Conservation (phyloP, 2,113 vertebrate genomes). For the Pseudorectes ferrugineus region DNA sequence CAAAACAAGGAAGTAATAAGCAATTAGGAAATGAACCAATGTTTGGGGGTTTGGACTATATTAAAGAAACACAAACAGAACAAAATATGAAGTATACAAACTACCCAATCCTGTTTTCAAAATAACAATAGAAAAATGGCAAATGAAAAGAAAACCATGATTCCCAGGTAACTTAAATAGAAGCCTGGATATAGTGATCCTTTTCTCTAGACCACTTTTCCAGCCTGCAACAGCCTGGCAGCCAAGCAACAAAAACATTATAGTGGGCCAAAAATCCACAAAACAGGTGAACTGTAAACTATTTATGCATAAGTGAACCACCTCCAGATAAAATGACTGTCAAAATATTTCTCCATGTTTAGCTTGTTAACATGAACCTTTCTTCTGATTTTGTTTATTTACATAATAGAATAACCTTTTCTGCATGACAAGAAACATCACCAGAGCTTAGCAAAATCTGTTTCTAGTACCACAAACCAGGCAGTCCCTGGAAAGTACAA, state of each 20-base stretch:
- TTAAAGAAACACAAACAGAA: not conserved
- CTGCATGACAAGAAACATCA: not conserved
- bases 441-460: not conserved
- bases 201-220: not conserved
- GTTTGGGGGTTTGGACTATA: not conserved
- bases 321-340: not conserved
- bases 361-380: not conserved
- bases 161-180: not conserved
- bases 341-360: not conserved
- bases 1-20: fast-evolving
- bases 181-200: not conserved
- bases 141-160: not conserved
- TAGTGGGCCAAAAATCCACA: not conserved
- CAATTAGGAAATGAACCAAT: not conserved
- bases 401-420: not conserved
- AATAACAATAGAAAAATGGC: not conserved
- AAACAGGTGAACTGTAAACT: not conserved
- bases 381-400: not conserved
- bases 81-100: not conserved
- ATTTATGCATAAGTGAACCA: not conserved
- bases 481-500: not conserved
- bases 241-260: not conserved
- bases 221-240: not conserved
- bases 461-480: not conserved
- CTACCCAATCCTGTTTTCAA: not conserved